Base-by-base conservation (phyloP, 2,113 vertebrate genomes). In the Pardalotus punctatus region DNA sequence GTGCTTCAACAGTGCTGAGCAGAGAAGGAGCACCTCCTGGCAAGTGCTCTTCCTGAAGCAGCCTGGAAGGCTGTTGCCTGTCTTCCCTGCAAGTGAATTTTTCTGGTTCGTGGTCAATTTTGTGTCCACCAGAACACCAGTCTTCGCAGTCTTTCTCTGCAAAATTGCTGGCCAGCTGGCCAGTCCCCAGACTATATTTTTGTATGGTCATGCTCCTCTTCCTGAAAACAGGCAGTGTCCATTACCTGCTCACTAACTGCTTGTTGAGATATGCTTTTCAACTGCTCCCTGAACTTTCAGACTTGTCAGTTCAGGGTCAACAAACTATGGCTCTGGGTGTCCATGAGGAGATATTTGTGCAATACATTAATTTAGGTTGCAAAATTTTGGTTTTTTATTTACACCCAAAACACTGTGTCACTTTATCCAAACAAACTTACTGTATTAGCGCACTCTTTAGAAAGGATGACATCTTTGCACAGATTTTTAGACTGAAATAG, bases 351-450 rank as follows among this genome's bases (percentile, higher is more conserved):
- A 67, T 90, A 94, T 94, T 95, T 97, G 79, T 96, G 80, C 85
- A 87, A 62, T 72, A 95, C 16, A 7, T 92, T 96, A 93, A 96
- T 97, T 96, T 96, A 88, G 21, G 50, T 58, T 95, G 78, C 48
- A 92, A 94, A 96, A 88, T 92, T 97, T 96, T 73, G 47, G 70
- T 66, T 62, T 81, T 97, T 93, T 86, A 67, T 77, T 77, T 82
- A 94, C 53, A 93, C 12, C 19, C 66, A 31, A 47, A 96, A 89
- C 64, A 88, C 58, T 61, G 31, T 92, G 67, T 67, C 67, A 93
- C 78, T 97, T 97, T 90, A 91, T 88, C 72, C 81, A 94, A 96
- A 96, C 61, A 88, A 96, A 96, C 67, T 95, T 94, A 66, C 96
- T 97, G 58, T 83, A 95, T 95, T 97, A 95, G 76, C 57, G 45